Conservation (phyloP, 1,140 invertebrate genomes). For the Drosophila santomea region DNA sequence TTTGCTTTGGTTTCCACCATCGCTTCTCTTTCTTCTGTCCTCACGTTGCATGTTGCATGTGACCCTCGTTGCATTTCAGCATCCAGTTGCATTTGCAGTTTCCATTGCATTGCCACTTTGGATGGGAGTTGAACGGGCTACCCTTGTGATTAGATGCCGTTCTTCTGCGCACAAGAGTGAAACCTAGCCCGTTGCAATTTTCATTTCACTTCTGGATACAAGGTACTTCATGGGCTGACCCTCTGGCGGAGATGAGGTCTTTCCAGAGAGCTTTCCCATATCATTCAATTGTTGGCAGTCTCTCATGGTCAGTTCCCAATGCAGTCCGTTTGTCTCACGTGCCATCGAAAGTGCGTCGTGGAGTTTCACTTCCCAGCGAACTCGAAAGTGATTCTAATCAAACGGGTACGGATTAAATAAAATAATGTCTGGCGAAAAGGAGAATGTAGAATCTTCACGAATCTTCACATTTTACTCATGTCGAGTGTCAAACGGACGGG, state of each 20-base stretch:
- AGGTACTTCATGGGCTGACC: constrained; percentile 37
- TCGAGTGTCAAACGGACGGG: constrained; percentile 54
- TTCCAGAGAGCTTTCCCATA: no score
- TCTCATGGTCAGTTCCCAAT: constrained; percentile 46
- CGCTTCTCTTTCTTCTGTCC: constrained; percentile 33
- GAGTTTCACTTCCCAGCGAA: constrained; percentile 62
- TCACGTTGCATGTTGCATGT: constrained; percentile 73
- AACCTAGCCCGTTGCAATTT: constrained; percentile 73
- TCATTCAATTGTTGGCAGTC: no score
- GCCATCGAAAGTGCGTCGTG: constrained; percentile 74
- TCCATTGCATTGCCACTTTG: constrained; percentile 9
- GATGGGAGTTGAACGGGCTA: constrained; percentile 35
- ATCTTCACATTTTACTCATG: constrained; percentile 57
- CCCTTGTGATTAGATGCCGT: constrained; percentile 76
- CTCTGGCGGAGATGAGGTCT: constrained; percentile 10
- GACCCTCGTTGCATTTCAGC: constrained; percentile 76
- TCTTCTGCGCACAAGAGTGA: constrained; percentile 76
- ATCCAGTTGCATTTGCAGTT: constrained; percentile 43
- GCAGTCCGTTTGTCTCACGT: constrained; percentile 70
- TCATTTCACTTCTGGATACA: constrained; percentile 72
- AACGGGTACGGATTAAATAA: constrained; percentile 66
- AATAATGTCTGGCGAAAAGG: constrained; percentile 63
- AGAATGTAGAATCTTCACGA: constrained; percentile 48
- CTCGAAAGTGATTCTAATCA: constrained; percentile 79
- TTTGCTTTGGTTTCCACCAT: constrained; percentile 15